Evolutionary conservation across 2,888 invertebrate species (phyloP), one percentile per base, ranked within the genome.

Genomic region (Hydroisotoma schaefferi): DNA sequence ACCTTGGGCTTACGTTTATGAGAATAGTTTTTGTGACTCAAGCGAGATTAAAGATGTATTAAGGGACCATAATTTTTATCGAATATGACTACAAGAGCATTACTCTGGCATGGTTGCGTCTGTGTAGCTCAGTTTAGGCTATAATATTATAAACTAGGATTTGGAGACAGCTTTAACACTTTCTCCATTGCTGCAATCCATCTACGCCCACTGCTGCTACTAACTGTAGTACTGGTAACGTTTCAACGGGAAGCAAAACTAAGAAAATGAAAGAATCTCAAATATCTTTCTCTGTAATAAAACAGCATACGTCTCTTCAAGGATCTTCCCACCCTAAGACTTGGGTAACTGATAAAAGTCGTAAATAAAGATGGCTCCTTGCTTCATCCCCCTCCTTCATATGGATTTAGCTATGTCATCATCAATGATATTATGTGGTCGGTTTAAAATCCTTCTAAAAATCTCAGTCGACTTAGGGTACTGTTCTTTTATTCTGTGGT

Each of bases 271-370:
- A 15, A 20, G 28, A 49, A 27, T 26, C 49, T 49, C 49, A 49
- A 52, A 52, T 52, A 52, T 52, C 51, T 18, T 29, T 20, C 49
- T 40, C 25, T 20, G 37, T 23, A 52, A 52, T 52, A 52, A 52
- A 52, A 52, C 33, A 52, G 29, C 51, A 52, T 52, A 52, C 51
- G 51, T 52, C 51, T 52, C 20, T 37, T 52, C 37, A 28, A 52
- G 33, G 37, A 37, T 22, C 51, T 15, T 23, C 29, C n/a, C 40
- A 5, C 18, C 37, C 29, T 28, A 29, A 49, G 51, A 33, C 12
- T 15, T 37, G 51, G 3, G 37, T 52, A 52, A 52, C 51, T 52
- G 51, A 52, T 52, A 52, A 52, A 52, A 52, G 51, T 18, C 51
- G 37, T 52, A 52, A 52, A 52, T 52, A 52, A 52, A 52, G 37